These are phyloP conservation scores for Athene noctua DNA, from an alignment of 2,113 vertebrate genomes.

Conservation along the genomic window DNA sequence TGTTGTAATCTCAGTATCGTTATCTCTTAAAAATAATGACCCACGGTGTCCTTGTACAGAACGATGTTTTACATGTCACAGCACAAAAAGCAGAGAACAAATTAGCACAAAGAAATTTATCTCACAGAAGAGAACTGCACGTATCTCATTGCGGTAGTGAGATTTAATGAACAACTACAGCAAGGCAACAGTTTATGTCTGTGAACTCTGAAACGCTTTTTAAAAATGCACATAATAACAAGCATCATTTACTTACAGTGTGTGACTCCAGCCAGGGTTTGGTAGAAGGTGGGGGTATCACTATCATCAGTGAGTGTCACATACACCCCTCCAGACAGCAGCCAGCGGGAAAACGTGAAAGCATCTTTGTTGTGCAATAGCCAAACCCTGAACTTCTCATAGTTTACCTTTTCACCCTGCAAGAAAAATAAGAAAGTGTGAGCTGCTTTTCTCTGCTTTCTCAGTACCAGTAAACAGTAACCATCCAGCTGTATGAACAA, in stretches of 20 bases:
- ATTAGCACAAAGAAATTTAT: not conserved
- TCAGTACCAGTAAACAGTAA: not conserved
- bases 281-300: conserved; percentile 98
- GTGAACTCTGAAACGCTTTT: not conserved
- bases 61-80: not conserved
- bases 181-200: not conserved
- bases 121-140: not conserved
- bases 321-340: conserved; percentile 92
- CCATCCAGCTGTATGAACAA: not conserved
- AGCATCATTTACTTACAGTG: conserved; percentile 84
- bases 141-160: not conserved
- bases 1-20: not conserved
- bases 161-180: fast-evolving
- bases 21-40: not conserved
- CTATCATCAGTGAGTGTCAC: conserved; percentile 98
- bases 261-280: conserved; percentile 97
- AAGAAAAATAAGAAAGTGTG: conserved; percentile 24
- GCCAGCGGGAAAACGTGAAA: conserved; percentile 96
- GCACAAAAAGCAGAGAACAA: not conserved
- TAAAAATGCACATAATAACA: not conserved
- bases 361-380: conserved; percentile 95
- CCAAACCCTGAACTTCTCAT: conserved; percentile 96
- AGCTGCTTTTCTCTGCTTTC: not conserved
- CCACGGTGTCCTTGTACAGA: not conserved
- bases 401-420: conserved; percentile 96